Percentiles rank a stretch among this genome's conserved stretches.
phyloP scores from a whole-genome alignment of 2,113 vertebrate genomes.

The Elaphurus davidianus region DNA sequence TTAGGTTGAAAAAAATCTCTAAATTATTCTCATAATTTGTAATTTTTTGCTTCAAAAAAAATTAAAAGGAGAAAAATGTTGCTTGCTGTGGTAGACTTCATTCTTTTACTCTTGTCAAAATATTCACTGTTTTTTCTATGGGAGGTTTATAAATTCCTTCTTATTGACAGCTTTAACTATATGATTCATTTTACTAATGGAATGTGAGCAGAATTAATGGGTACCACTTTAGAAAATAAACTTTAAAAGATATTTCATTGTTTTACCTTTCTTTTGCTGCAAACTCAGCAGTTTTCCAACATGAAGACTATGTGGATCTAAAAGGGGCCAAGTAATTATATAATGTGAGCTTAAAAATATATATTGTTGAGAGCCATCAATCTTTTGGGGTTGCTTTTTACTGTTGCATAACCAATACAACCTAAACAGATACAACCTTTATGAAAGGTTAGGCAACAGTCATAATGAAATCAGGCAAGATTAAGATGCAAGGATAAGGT shows the following conservation, averaged over 20 bases:
- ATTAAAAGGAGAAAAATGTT: neutral
- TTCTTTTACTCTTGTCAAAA: neutral
- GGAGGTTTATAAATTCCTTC: neutral
- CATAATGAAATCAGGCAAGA: neutral
- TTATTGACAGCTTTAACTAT: neutral
- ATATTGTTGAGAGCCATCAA: neutral
- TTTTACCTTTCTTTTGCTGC: neutral
- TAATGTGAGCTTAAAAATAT: neutral
- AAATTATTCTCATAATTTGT: neutral
- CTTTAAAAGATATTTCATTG: neutral
- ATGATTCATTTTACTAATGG: neutral
- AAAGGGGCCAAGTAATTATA: neutral
- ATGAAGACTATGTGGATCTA: neutral
- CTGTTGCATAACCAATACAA: neutral
- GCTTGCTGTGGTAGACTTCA: neutral
- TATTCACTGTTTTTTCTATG: neutral
- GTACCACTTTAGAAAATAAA: neutral
- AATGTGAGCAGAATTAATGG: neutral
- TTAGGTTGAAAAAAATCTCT: neutral
- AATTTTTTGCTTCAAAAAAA: neutral
- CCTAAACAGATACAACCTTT: neutral
- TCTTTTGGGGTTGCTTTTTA: neutral
- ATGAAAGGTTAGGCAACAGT: neutral
- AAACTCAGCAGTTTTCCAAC: neutral
- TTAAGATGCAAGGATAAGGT: neutral